These are phyloP conservation scores for Oryzias woworae DNA, from an alignment of 2,113 vertebrate genomes.

Conservation along the genomic window DNA sequence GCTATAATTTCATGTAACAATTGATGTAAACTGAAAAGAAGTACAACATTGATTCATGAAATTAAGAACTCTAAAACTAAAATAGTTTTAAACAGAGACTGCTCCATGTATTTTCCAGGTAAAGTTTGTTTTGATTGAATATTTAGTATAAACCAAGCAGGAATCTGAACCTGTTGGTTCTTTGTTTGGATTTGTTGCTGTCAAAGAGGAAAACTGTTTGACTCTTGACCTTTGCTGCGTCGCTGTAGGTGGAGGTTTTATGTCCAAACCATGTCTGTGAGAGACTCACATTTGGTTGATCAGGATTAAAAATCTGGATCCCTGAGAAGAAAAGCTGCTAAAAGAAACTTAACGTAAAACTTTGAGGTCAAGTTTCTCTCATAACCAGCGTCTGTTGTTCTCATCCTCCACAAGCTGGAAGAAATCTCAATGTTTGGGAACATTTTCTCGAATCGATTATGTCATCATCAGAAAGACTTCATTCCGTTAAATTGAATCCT, in stretches of 20 bases:
- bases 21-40: too few species aligned
- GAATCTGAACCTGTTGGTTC: neutral
- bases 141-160: too few species aligned
- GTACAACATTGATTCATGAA: too few species aligned
- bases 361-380: conserved; percentile 10
- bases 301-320: conserved; percentile 66
- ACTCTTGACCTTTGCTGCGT: conserved; percentile 22
- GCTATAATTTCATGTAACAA: too few species aligned
- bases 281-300: conserved; percentile 46
- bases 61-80: too few species aligned
- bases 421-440: neutral
- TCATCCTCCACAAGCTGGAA: neutral
- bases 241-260: conserved; percentile 34
- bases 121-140: too few species aligned
- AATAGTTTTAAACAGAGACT: too few species aligned
- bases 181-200: neutral
- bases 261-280: conserved; percentile 42
- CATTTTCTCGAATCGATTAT: neutral
- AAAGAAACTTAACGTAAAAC: conserved; percentile 23
- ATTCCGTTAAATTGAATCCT: too few species aligned
- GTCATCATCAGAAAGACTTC: too few species aligned
- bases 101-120: too few species aligned
- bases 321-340: conserved; percentile 25
- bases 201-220: neutral
- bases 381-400: conserved; percentile 16